A percentile compares a stretch with the other conserved stretches of the same genome.
Conservation (phyloP, 1,140 invertebrate species). For the Macrotrachela quadricornifera region DNA sequence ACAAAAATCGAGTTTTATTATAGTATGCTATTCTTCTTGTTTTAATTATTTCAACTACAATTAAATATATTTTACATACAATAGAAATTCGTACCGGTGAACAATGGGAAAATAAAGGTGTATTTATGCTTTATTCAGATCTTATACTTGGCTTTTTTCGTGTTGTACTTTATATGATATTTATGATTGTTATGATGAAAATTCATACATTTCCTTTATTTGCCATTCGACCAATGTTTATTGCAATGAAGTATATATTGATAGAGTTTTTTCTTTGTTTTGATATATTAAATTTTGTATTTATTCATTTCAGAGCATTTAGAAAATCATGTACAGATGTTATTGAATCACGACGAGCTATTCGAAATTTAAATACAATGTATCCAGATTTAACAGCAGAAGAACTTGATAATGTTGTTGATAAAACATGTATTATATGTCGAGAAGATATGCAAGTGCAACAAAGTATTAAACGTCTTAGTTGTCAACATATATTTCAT, state of each 20-base stretch:
- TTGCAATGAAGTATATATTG: conserved; percentile 54
- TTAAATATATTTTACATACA: conserved; percentile 83
- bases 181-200: conserved; percentile 85
- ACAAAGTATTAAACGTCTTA: conserved; percentile 56
- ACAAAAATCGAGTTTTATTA: conserved; percentile 13
- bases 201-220: conserved; percentile 93
- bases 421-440: conserved; percentile 98
- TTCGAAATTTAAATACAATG: conserved; percentile 89
- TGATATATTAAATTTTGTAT: conserved; percentile 14
- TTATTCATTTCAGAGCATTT: conserved; percentile 46
- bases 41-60: conserved; percentile 69
- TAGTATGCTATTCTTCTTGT: conserved; percentile 83
- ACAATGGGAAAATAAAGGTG: conserved; percentile 97
- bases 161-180: conserved; percentile 73
- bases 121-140: conserved; percentile 86
- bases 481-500: conserved; percentile 98
- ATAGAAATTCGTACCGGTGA: conserved; percentile 79
- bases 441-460: conserved; percentile 37
- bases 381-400: conserved; percentile 79
- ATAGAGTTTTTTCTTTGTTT: conserved; percentile 2
- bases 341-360: conserved; percentile 78
- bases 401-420: conserved; percentile 60
- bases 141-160: conserved; percentile 55
- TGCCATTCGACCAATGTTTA: conserved; percentile 94
- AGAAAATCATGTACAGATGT: conserved; percentile 95